Conservation (phyloP, 2,888 invertebrate genomes). For the Formica aserva region DNA sequence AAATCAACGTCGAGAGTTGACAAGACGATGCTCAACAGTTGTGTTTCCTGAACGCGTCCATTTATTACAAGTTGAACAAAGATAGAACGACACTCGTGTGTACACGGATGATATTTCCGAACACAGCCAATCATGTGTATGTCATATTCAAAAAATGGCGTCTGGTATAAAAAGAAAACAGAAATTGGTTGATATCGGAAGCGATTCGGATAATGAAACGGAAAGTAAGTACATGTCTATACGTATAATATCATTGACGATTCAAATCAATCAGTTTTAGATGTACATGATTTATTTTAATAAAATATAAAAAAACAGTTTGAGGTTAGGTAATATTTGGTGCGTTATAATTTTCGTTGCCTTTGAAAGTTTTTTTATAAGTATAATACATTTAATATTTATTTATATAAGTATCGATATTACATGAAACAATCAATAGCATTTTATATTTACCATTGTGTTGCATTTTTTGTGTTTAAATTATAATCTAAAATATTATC, state of each 20-base stretch:
- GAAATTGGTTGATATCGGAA: constrained; percentile 70
- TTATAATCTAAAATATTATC: constrained; percentile 37
- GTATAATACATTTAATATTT: neutral
- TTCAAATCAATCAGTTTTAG: constrained; percentile 13
- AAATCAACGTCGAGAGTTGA: too few relatives aligned
- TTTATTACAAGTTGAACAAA: too few relatives aligned
- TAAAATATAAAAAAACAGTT: constrained; percentile 18
- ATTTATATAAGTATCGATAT: neutral
- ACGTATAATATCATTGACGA: neutral
- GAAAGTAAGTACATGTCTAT: constrained; percentile 71
- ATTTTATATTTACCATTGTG: neutral
- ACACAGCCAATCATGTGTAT: neutral
- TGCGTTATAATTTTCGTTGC: neutral
- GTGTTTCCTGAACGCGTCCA: too few relatives aligned
- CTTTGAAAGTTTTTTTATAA: neutral
- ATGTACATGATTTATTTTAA: neutral
- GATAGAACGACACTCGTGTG: too few relatives aligned
- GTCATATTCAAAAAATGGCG: constrained; percentile 65
- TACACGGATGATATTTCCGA: neutral
- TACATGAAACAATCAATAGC: neutral
- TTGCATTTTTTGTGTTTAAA: neutral
- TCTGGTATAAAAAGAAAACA: constrained; percentile 71
- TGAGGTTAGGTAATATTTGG: constrained; percentile 61
- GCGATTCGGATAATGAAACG: constrained; percentile 76
- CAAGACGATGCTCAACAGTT: too few relatives aligned